Conservation (phyloP, 2,113 vertebrate genomes). For the Oryzias melastigma region DNA sequence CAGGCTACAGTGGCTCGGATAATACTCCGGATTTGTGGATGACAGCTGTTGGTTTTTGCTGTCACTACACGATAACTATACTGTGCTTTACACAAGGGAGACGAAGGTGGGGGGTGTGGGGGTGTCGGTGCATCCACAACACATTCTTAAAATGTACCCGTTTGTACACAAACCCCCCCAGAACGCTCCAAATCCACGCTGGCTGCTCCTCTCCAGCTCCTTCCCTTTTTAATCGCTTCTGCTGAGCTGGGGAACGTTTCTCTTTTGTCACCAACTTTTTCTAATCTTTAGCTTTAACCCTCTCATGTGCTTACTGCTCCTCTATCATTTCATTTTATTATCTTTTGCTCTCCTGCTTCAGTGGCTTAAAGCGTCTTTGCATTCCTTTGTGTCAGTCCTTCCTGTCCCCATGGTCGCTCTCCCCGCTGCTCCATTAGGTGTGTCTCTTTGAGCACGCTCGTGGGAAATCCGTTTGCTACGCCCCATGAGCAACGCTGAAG, state of each 20-base stretch:
- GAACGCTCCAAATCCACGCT: constrained; percentile 56
- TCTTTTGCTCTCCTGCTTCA: constrained; percentile 20
- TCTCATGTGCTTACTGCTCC: constrained; percentile 15
- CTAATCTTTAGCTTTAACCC: constrained; percentile 42
- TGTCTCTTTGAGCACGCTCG: constrained; percentile 7
- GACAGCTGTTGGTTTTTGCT: constrained; percentile 40
- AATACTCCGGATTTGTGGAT: constrained; percentile 56
- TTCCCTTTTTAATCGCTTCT: constrained; percentile 39
- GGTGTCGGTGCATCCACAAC: constrained; percentile 3
- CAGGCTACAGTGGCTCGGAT: constrained; percentile 37
- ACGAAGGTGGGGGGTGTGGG: constrained; percentile 5
- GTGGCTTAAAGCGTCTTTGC: constrained; percentile 43
- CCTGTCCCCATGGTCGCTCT: constrained; percentile 44
- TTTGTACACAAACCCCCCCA: constrained; percentile 40
- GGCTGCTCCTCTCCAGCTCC: constrained; percentile 32
- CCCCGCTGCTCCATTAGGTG: constrained; percentile 19
- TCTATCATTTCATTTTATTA: constrained; percentile 33
- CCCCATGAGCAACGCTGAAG: no score
- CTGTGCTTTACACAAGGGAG: constrained; percentile 38
- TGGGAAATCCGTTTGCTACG: no score
- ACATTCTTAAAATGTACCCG: constrained; percentile 20
- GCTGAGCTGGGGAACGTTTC: constrained; percentile 38
- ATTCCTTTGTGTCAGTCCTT: constrained; percentile 50
- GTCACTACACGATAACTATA: constrained; percentile 38
- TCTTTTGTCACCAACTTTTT: constrained; percentile 35